A percentile compares a stretch with the other conserved stretches of the same genome.
Evolutionary conservation across 2,113 vertebrate genomes (phyloP).

Genomic region (Cryptomyrus ogoouensis): DNA sequence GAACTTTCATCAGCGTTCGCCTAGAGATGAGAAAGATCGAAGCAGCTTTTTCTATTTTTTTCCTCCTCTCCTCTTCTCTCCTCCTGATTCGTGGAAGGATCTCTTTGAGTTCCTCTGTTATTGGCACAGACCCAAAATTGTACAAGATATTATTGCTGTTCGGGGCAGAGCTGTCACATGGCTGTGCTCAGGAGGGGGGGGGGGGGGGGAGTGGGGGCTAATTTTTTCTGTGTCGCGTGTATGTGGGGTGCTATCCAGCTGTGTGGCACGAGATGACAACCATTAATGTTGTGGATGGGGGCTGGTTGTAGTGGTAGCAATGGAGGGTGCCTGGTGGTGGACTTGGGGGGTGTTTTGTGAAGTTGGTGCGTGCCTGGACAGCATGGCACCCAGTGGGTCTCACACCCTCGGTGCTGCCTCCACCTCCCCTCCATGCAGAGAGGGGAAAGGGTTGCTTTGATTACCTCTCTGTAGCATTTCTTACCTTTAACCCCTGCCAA

Average conservation of each 20-base stretch:
- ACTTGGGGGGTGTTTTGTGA: neutral
- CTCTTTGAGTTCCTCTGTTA: slow-evolving; percentile 11
- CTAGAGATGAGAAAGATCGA: slow-evolving; percentile 16
- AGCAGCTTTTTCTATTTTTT: neutral
- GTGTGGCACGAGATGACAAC: neutral
- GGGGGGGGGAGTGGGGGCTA: slow-evolving; percentile 21
- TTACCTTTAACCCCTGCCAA: neutral
- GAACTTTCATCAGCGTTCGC: slow-evolving; percentile 9
- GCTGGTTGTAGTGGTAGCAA: neutral
- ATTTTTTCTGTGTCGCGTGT: neutral
- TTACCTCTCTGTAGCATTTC: neutral
- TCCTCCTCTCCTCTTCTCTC: neutral
- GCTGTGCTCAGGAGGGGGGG: slow-evolving; percentile 20
- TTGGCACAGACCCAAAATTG: slow-evolving; percentile 3
- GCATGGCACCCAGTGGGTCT: neutral
- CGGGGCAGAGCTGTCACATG: slow-evolving; percentile 26
- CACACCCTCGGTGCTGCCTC: neutral
- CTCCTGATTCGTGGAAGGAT: neutral
- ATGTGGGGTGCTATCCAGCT: neutral
- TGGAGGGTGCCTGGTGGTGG: neutral
- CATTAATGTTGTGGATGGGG: neutral
- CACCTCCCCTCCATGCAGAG: neutral
- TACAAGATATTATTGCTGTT: slow-evolving; percentile 17
- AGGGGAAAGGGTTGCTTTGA: neutral
- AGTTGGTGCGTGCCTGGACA: neutral